Evolutionary conservation across 2,797 vertebrate genomes (phyloP), one percentile per base, ranked within the genome.

Genomic region (Sebastes diaconus): DNA sequence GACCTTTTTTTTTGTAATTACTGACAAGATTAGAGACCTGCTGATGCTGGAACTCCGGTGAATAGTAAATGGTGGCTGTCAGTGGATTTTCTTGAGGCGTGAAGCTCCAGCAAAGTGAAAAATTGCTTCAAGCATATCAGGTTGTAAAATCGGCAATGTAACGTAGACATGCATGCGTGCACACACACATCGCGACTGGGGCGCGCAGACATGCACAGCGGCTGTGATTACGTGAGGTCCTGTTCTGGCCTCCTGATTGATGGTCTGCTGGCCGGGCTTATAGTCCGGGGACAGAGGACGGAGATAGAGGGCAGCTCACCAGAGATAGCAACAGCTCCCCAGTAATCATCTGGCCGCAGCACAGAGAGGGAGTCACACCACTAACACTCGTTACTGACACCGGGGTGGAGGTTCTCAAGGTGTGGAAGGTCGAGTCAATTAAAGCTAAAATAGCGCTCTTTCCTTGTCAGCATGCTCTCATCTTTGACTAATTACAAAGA

Each of bases 171-270:
- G 75, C 39, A 65, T 65, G 72, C 80, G 59, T 75, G 60, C 42
- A 57, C 50, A 42, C 72, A 67, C 46, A 52, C 20, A 39, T n/a
- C 25, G 13, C 66, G 70, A 59, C 54, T 16, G 57, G 36, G 10
- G 39, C 27, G 30, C 71, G 69, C 42, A 73, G 12, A 73, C 68
- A 61, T 5, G 39, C 36, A 42, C 71, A 27, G 70, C 42, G 29
- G 6, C 55, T 68, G 87, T 88, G 92, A 85, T 90, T 90, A 85
- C 77, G 81, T 83, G 84, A 80, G 90, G 89, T 91, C 88, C 83
- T 85, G 87, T 78, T 83, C 88, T 34, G 77, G 81, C 72, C 76
- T 42, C 36, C 89, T 95, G 93, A 94, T 93, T 89, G 91, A 94
- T 93, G 89, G 87, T 87, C 69, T 83, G 88, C 83, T 70, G 54